Conservation (phyloP, 2,113 vertebrate species). For the Isurus oxyrinchus region DNA sequence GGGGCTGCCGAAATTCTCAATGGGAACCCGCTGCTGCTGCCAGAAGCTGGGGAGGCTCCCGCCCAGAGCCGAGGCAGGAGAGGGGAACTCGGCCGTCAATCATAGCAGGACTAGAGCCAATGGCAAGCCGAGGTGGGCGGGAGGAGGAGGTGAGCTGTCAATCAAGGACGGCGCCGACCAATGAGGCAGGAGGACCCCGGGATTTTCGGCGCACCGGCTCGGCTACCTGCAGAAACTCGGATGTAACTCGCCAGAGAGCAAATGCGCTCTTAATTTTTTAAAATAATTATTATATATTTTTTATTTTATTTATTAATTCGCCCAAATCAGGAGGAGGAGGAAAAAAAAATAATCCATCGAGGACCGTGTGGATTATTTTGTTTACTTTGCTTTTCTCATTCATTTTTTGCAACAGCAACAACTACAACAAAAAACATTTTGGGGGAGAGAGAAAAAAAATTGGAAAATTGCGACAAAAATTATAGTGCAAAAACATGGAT, state of each 20-base stretch:
- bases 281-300: background rate
- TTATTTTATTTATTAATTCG: slow-evolving; percentile 4
- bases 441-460: slow-evolving; percentile 39
- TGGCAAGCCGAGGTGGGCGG: background rate
- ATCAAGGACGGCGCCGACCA: background rate
- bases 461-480: background rate
- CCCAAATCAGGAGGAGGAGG: background rate
- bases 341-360: background rate
- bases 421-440: background rate
- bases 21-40: background rate
- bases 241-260: background rate
- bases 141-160: background rate
- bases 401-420: background rate
- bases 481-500: slow-evolving; percentile 59
- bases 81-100: background rate
- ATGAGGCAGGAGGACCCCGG: background rate
- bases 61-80: slow-evolving; percentile 22
- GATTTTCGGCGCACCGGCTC: background rate
- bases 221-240: slow-evolving; percentile 12
- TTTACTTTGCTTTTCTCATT: background rate
- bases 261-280: background rate
- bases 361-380: background rate
- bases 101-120: background rate
- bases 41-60: no score
- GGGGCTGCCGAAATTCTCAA: background rate